Conservation (phyloP, 2,113 vertebrate genomes). For the Megalops atlanticus region DNA sequence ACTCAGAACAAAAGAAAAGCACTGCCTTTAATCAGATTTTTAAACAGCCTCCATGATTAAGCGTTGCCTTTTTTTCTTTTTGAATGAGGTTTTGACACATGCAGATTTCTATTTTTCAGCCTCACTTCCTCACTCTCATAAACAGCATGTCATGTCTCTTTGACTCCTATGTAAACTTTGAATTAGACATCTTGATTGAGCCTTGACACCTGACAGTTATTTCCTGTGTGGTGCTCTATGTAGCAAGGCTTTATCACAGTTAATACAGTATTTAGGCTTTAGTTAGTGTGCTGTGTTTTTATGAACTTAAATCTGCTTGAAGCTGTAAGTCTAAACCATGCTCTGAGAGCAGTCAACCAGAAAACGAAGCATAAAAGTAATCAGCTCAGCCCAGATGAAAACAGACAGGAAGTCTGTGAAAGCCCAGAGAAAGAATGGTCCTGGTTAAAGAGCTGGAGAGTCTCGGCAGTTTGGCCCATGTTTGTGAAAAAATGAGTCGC, state of each 20-base stretch:
- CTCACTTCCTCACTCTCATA: neutral
- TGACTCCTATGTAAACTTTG: too few species aligned
- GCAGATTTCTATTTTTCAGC: neutral
- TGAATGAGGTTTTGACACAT: conserved; percentile 61
- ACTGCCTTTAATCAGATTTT: conserved; percentile 18
- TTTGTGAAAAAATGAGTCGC: conserved; percentile 69
- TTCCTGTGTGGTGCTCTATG: too few species aligned
- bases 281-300: neutral
- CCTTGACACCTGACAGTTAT: too few species aligned
- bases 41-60: conserved; percentile 26
- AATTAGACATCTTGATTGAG: too few species aligned
- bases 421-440: conserved; percentile 50
- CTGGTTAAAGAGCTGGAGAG: conserved; percentile 29
- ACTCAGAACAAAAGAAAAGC: neutral
- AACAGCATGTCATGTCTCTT: neutral
- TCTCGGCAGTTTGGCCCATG: conserved; percentile 56
- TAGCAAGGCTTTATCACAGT: too few species aligned
- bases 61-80: conserved; percentile 48
- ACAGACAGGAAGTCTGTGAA: conserved; percentile 15
- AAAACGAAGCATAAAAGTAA: neutral
- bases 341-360: neutral
- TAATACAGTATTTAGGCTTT: too few species aligned
- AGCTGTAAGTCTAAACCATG: neutral
- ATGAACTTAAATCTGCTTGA: neutral
- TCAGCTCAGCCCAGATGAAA: neutral